A percentile compares a stretch with the other conserved stretches of the same genome.
phyloP scores from a whole-genome alignment of 1,140 invertebrate species.

The Wiebesia pumilae region DNA sequence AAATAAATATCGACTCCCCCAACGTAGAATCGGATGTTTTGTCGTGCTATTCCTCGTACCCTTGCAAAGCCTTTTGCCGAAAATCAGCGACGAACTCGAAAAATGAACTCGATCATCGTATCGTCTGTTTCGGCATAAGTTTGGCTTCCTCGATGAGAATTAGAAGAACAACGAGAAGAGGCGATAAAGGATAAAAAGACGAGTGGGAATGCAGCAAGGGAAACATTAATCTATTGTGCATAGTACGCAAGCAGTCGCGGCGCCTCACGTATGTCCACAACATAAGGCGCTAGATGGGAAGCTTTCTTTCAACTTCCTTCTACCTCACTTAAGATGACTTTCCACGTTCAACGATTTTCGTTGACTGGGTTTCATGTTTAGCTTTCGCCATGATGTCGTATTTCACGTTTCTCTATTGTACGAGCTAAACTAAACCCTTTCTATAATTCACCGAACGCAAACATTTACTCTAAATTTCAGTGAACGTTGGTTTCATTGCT shows the following conservation, averaged over 20 bases:
- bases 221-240: not conserved
- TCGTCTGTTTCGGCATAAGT: too few species aligned
- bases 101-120: conserved; percentile 33
- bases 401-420: not conserved
- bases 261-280: not conserved
- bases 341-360: not conserved
- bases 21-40: too few species aligned
- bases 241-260: not conserved
- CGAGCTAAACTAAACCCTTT: not conserved
- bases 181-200: not conserved
- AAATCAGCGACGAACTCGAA: conserved; percentile 46
- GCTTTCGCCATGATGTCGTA: not conserved
- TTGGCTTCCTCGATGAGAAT: not conserved
- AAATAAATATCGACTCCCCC: conserved; percentile 29
- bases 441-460: not conserved
- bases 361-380: not conserved
- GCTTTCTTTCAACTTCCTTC: conserved; percentile 9
- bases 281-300: not conserved
- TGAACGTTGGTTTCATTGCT: not conserved
- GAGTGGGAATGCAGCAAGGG: not conserved
- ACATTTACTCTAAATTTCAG: not conserved
- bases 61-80: not conserved
- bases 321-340: not conserved
- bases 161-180: not conserved
- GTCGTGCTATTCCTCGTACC: not conserved